phyloP scores from a whole-genome alignment of 2,888 invertebrate genomes.

The Acanthoscelides obtectus region DNA sequence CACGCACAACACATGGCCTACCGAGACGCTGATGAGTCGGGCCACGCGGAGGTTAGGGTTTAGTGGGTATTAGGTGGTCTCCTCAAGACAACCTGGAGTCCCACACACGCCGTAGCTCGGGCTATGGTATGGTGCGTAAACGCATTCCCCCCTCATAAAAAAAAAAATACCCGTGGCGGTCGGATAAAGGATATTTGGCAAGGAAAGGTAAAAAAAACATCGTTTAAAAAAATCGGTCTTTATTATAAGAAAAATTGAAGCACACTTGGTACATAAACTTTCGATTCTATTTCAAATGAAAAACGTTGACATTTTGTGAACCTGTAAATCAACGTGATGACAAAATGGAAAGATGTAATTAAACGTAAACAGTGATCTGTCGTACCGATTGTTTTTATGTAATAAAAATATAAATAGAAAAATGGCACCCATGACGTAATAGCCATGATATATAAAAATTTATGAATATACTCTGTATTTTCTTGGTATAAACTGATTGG shows the following conservation, averaged over 20 bases:
- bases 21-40: no score
- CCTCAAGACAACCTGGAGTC: no score
- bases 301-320: background rate
- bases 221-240: conserved; percentile 49
- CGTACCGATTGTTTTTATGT: background rate
- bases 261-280: conserved; percentile 50
- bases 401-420: conserved; percentile 23
- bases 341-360: conserved; percentile 11
- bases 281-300: conserved; percentile 32
- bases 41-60: no score
- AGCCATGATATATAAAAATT: conserved; percentile 25
- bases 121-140: no score
- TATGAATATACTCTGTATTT: conserved; percentile 19
- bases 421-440: conserved; percentile 39
- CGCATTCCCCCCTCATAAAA: no score
- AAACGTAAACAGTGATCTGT: background rate
- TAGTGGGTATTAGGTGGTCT: no score
- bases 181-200: no score
- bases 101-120: no score
- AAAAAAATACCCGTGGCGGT: no score
- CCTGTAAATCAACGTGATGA: background rate
- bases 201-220: no score
- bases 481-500: conserved; percentile 33
- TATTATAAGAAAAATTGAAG: conserved; percentile 48
- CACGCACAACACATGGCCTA: no score